Base-by-base conservation (phyloP, 2,888 invertebrate species). In the Apotomis capreana region DNA sequence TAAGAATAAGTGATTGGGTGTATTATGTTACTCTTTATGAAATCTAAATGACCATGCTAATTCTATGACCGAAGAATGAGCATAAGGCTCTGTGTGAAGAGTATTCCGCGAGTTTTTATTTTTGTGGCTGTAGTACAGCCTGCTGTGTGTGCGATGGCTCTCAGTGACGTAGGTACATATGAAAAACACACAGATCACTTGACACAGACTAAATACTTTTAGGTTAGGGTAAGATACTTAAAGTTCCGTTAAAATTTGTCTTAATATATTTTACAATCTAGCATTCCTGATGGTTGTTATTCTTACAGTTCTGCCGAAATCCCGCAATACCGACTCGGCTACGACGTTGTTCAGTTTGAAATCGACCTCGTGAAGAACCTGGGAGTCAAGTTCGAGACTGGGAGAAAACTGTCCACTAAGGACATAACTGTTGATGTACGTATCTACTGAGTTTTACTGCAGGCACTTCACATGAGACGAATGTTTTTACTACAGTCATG, bases 261-360 rank as follows among this genome's bases (percentile, higher is more conserved):
- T 15, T 15, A 15, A 15, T 15, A 15, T 26, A 26, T 26, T 26
- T 26, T 26, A 26, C 26, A 26, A 26, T 26, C 26, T 2, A 26
- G 26, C 26, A 26, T 26, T 6, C 5, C 40, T 54, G 13, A 54
- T 54, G 54, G 4, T 54, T 69, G 5, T 40, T 40, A 3, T 40
- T 40, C 6, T 92, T 90, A 54, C 84, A 99, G 99, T 85, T 96
- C 98, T 0, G 95, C 98, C 0, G 99, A 99, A 92, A 99, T 99
- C 78, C 99, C 99, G 0, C 99, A 99, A 85, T 99, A 98, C 87
- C 97, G 99, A 57, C 94, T 99, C 40, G 99, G 99, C 0, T 97
- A 95, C 81, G 96, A 97, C 75, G 98, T 97, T 1, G 98, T 99
- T 0, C 96, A 97, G 81, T 99, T 97, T 88, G 99, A 99, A 93